Evolutionary conservation across 2,113 vertebrate genomes (phyloP), one percentile per base, ranked within the genome.

Genomic region (Ursus arctos): DNA sequence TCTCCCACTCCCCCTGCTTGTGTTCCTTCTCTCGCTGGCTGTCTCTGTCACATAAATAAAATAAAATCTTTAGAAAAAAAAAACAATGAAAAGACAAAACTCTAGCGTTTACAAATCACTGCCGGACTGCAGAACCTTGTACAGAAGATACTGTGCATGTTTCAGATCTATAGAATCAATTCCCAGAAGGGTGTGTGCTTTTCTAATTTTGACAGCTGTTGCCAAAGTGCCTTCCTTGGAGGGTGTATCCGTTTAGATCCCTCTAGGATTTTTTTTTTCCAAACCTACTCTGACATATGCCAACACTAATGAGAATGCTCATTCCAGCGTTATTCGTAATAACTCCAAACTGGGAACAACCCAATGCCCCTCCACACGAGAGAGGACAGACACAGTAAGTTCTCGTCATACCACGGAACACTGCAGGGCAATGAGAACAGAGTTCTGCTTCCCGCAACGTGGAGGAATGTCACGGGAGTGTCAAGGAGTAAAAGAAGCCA

Each of bases 91-190:
- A 93, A 61, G 47, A 67, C 33, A 43, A 57, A 83, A 94, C 57
- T 18, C 72, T 8, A 61, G 31, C n/a, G 77, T 93, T 95, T 76
- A 82, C 81, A 91, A 53, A 61, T 55, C 63, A 89, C 14, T 40
- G n/a, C 18, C 72, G 13, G 13, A 51, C 57, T 15, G 43, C 82
- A 90, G 85, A 69, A 47, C 13, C 51, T n/a, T 26, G 63, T 63
- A 49, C 36, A 24, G 16, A n/a, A 83, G 61, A 24, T 8, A 22
- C 49, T 24, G 59, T 51, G 31, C 36, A 13, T 59, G 53, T 93
- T n/a, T 84, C 49, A 51, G 21, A 82, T 79, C 59, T 91, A 61
- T 24, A 40, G 81, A 91, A 22, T n/a, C 40, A 14, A 36, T 49
- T 90, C 65, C 26, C 22, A 33, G 53, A 47, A 57, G 86, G 43